These are phyloP conservation scores for Pseudopipra pipra DNA, from an alignment of 2,113 vertebrate species.

Conservation along the genomic window DNA sequence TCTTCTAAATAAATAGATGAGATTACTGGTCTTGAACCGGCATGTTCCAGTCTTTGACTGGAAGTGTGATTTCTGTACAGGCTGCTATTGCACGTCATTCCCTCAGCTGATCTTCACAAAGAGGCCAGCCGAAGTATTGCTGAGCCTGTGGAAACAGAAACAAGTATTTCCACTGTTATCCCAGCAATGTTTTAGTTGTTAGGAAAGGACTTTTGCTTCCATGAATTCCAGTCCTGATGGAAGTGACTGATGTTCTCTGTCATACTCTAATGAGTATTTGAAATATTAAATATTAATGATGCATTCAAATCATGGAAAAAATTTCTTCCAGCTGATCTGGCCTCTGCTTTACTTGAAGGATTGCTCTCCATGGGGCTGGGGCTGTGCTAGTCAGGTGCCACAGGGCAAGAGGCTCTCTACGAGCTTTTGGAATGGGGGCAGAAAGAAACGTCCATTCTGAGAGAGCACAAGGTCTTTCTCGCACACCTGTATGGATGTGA, in stretches of 20 bases:
- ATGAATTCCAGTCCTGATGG: background rate
- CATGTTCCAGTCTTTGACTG: background rate
- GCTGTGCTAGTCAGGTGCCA: background rate
- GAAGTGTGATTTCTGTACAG: background rate
- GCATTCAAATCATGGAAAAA: background rate
- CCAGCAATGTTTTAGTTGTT: background rate
- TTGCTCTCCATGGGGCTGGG: background rate
- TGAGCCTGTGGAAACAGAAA: background rate
- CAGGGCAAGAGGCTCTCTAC: accelerated
- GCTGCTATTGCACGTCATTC: background rate
- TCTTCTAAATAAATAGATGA: background rate
- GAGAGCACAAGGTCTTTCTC: background rate
- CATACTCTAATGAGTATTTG: background rate
- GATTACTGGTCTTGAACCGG: background rate
- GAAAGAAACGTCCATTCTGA: background rate
- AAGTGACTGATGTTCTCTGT: background rate
- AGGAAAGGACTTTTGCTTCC: background rate
- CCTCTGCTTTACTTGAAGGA: background rate
- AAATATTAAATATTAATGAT: background rate
- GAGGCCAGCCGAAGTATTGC: background rate
- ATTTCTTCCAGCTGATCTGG: background rate
- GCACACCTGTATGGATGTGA: background rate
- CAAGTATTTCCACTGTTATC: background rate
- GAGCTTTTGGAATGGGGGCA: background rate
- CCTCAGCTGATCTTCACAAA: background rate